phyloP scores from a whole-genome alignment of 2,113 vertebrate genomes.

The Apodemus sylvaticus region DNA sequence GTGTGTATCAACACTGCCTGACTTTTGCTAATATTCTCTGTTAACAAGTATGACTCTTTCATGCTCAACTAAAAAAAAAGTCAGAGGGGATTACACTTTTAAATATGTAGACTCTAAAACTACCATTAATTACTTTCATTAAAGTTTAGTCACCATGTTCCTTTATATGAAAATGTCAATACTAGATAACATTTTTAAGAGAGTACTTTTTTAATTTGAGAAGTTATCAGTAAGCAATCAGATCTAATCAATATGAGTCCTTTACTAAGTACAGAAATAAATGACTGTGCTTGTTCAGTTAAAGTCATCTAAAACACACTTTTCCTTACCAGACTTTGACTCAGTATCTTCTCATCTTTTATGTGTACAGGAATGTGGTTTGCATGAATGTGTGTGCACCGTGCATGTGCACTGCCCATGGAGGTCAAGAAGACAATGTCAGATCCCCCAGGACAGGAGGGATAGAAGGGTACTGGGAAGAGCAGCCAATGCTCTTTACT shows the following conservation, averaged over 20 bases:
- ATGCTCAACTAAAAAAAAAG: background rate
- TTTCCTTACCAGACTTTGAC: background rate
- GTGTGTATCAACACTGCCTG: background rate
- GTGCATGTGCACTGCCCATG: background rate
- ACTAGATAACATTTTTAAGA: slow-evolving; percentile 27
- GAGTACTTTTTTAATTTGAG: background rate
- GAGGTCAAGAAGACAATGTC: background rate
- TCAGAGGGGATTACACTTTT: background rate
- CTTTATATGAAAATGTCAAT: slow-evolving; percentile 41
- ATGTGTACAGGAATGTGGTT: background rate
- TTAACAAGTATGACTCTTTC: slow-evolving; percentile 23
- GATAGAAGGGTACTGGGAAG: background rate
- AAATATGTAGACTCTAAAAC: background rate
- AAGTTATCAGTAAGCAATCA: slow-evolving; percentile 14
- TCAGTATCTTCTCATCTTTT: background rate
- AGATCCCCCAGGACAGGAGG: background rate
- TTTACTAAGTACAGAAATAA: background rate
- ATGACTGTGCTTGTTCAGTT: background rate
- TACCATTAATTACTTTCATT: slow-evolving; percentile 1
- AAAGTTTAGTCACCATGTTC: background rate
- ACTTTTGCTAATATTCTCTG: slow-evolving; percentile 6
- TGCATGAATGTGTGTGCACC: background rate
- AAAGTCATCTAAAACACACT: slow-evolving; percentile 1
- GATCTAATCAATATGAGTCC: slow-evolving; percentile 2
- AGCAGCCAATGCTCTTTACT: background rate